phyloP scores from a whole-genome alignment of 1,140 invertebrate species.

The Hypothenemus hampei region DNA sequence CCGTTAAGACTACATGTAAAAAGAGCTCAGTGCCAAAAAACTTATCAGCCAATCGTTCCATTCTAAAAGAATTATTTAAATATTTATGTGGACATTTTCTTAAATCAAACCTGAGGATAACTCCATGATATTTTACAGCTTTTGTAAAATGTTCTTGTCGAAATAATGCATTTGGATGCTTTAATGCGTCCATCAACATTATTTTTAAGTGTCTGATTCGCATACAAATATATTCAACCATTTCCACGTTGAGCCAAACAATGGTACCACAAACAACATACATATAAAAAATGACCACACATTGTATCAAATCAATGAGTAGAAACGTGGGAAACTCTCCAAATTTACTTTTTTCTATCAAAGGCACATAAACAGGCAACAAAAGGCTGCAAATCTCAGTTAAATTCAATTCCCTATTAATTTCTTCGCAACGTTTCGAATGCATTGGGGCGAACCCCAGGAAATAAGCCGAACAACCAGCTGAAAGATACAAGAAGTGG shows the following conservation, averaged over 20 bases:
- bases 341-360: background rate
- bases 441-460: constrained; percentile 4
- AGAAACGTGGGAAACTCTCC: background rate
- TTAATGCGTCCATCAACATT: constrained; percentile 1
- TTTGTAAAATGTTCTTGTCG: background rate
- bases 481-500: constrained; percentile 4
- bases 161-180: background rate
- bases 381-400: constrained; percentile 4
- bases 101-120: background rate
- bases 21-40: constrained; percentile 16
- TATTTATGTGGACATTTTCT: too few relatives aligned
- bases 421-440: background rate
- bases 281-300: background rate
- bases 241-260: constrained; percentile 6
- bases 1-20: constrained; percentile 14
- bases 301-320: background rate
- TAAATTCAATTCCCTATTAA: constrained; percentile 2
- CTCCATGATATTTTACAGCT: constrained; percentile 8
- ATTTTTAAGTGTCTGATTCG: constrained; percentile 8
- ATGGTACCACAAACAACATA: constrained; percentile 4
- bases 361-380: background rate
- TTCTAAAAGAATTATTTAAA: background rate
- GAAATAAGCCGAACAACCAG: constrained; percentile 2
- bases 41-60: constrained; percentile 6
- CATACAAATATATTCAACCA: constrained; percentile 6